phyloP scores from a whole-genome alignment of 2,797 vertebrate genomes.

The Rhinella marina region DNA sequence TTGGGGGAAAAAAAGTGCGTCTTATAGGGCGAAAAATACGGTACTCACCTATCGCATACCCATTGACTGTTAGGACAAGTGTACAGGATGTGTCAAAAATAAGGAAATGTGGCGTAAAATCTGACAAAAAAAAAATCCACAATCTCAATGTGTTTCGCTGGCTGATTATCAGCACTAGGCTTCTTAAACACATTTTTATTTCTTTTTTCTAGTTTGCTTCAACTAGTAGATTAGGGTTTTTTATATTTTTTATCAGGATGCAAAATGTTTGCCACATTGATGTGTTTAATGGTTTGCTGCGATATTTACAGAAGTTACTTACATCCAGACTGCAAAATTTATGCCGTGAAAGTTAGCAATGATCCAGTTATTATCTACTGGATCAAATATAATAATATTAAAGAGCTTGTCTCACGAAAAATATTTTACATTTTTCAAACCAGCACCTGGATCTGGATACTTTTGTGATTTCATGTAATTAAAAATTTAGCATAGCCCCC shows the following conservation, averaged over 20 bases:
- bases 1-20: no score
- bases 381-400: neutral
- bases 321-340: neutral
- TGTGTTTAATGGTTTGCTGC: neutral
- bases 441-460: no score
- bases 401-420: neutral
- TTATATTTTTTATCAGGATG: neutral
- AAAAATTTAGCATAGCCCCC: no score
- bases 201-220: neutral
- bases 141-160: neutral
- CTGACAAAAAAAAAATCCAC: no score
- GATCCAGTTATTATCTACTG: neutral
- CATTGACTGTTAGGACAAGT: neutral
- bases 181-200: neutral
- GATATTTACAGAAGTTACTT: neutral
- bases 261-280: neutral
- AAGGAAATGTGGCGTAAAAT: neutral
- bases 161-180: neutral
- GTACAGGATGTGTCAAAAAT: neutral
- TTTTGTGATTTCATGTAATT: no score
- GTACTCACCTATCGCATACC: neutral
- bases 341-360: neutral
- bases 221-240: neutral
- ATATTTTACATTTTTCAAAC: no score
- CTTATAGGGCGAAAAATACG: no score